phyloP scores from a whole-genome alignment of 2,113 vertebrate species.

The Phodopus roborovskii region DNA sequence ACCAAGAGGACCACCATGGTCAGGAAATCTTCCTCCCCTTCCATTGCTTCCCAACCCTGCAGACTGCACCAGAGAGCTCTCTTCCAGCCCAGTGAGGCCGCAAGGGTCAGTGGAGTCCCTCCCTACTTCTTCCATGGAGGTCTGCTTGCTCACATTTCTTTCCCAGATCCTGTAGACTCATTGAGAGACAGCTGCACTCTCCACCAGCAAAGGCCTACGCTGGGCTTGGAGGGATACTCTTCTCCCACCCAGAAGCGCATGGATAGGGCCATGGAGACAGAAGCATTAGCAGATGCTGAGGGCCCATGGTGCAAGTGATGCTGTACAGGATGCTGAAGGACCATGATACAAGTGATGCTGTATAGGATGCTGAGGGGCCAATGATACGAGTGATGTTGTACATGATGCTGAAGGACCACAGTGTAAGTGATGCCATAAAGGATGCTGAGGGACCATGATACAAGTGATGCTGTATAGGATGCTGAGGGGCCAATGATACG shows the following conservation, averaged over 20 bases:
- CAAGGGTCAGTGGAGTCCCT: not conserved
- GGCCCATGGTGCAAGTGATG: accelerated
- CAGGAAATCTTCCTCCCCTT: not conserved
- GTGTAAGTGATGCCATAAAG: too few species aligned
- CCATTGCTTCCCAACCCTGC: not conserved
- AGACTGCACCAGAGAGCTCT: accelerated
- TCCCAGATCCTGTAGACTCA: not conserved
- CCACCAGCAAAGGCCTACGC: not conserved
- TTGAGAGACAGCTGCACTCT: not conserved
- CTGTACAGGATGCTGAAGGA: not conserved
- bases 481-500: too few species aligned
- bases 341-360: too few species aligned
- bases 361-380: too few species aligned
- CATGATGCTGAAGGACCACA: too few species aligned
- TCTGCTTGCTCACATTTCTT: not conserved
- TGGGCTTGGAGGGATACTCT: too few species aligned
- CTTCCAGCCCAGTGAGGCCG: not conserved
- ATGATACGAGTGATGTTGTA: too few species aligned
- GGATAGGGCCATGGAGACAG: not conserved
- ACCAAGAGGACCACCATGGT: not conserved
- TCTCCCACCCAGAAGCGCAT: not conserved
- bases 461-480: too few species aligned
- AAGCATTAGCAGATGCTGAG: not conserved
- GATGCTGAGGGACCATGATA: too few species aligned
- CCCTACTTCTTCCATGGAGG: not conserved